Evolutionary conservation across 2,113 vertebrate species (phyloP).

Genomic region (Actenoides hombroni): DNA sequence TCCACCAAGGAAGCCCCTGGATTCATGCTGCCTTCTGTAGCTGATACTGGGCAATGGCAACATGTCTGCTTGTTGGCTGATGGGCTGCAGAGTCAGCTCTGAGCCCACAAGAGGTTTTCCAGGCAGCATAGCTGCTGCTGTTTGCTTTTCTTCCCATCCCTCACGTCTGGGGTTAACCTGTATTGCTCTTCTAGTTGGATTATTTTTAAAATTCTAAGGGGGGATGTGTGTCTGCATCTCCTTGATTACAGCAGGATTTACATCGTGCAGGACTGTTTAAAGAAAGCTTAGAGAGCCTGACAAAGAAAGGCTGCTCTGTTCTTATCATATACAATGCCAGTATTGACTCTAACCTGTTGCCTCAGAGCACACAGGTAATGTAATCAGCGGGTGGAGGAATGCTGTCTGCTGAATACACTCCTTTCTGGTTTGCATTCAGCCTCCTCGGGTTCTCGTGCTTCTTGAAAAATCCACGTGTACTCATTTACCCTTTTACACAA

Average conservation of each 20-base stretch:
- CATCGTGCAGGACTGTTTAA: neutral
- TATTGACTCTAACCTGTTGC: slow-evolving; percentile 23
- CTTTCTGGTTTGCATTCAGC: neutral
- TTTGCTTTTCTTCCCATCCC: neutral
- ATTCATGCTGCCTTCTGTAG: neutral
- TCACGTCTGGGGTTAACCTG: neutral
- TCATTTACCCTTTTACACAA: neutral
- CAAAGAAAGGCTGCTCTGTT: slow-evolving; percentile 49
- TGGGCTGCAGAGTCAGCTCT: neutral
- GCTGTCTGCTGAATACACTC: neutral
- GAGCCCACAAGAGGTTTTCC: neutral
- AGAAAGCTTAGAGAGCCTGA: neutral
- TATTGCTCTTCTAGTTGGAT: neutral
- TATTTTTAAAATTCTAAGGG: neutral
- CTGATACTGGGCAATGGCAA: neutral
- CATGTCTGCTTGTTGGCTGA: neutral
- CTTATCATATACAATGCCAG: neutral
- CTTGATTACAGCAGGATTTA: neutral
- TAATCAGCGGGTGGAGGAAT: neutral
- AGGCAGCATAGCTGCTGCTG: neutral
- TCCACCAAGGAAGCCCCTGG: neutral
- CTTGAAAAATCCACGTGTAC: neutral
- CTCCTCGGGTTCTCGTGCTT: neutral
- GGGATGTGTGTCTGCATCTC: neutral
- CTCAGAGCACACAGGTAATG: slow-evolving; percentile 45